phyloP scores from a whole-genome alignment of 1,140 invertebrate species.

The Pseudomyrmex flavicornis region DNA sequence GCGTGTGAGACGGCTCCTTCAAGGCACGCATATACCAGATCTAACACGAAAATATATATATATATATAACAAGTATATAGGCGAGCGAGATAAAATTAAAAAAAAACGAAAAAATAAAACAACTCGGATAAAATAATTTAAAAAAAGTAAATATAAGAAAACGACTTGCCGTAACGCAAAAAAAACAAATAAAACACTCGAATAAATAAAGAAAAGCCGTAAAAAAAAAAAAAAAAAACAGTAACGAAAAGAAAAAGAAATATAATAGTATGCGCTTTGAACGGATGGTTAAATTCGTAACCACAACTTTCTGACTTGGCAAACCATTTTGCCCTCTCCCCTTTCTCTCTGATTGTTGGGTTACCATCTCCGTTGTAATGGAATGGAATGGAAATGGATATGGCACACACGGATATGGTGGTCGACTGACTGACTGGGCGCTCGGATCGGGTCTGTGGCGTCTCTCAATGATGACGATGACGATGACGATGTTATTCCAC shows the following conservation, averaged over 20 bases:
- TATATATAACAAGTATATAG: slow-evolving; percentile 46
- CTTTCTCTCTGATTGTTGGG: slow-evolving; percentile 92
- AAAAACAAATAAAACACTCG: not conserved
- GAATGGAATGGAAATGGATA: slow-evolving; percentile 82
- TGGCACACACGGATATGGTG: slow-evolving; percentile 78
- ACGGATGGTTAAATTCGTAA: slow-evolving; percentile 84
- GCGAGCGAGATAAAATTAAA: slow-evolving; percentile 45
- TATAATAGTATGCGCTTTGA: slow-evolving; percentile 79
- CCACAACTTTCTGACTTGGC: slow-evolving; percentile 90
- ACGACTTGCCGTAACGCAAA: slow-evolving; percentile 57
- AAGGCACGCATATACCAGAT: slow-evolving; percentile 43
- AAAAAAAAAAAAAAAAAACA: slow-evolving; percentile 63
- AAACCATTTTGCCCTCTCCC: slow-evolving; percentile 91
- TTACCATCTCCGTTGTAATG: slow-evolving; percentile 87
- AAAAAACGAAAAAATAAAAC: slow-evolving; percentile 38
- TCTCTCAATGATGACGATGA: slow-evolving; percentile 62
- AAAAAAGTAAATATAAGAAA: slow-evolving; percentile 21
- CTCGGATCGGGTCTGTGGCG: slow-evolving; percentile 73
- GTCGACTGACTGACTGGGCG: slow-evolving; percentile 76
- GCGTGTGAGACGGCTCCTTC: slow-evolving; percentile 62
- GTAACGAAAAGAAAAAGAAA: slow-evolving; percentile 70
- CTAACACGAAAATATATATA: slow-evolving; percentile 47
- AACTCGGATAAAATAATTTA: slow-evolving; percentile 40
- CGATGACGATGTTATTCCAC: slow-evolving; percentile 66
- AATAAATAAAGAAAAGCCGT: slow-evolving; percentile 60